Percentiles rank a stretch among this genome's conserved stretches.
phyloP scores from a whole-genome alignment of 1,140 invertebrate genomes.

The Myzus persicae region DNA sequence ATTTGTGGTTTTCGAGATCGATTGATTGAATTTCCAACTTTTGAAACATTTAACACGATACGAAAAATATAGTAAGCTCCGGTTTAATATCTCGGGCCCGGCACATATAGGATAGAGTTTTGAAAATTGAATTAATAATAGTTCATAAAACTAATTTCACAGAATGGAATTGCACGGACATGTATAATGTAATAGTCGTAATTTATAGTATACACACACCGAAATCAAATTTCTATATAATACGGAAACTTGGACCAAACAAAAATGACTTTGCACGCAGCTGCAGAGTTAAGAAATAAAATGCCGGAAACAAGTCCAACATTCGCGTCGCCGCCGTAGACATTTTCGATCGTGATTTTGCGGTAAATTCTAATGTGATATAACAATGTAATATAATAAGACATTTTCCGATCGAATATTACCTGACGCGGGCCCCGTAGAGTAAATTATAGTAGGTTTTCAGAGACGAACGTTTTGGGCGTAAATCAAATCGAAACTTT shows the following conservation, averaged over 20 bases:
- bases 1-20: background rate
- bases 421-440: background rate
- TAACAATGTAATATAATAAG: background rate
- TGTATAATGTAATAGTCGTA: background rate
- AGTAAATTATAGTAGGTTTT: background rate
- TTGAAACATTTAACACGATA: background rate
- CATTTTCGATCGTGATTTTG: background rate
- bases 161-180: background rate
- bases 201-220: background rate
- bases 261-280: background rate
- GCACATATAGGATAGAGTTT: background rate
- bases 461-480: background rate
- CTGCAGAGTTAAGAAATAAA: background rate
- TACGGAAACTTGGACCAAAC: background rate
- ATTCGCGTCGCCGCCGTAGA: background rate
- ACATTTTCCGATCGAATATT: background rate
- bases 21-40: background rate
- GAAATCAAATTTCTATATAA: background rate
- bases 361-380: background rate
- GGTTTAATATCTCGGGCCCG: background rate
- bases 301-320: too few relatives aligned
- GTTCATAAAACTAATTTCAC: background rate
- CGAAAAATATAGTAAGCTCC: background rate
- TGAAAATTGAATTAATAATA: background rate
- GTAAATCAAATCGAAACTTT: background rate